These are phyloP conservation scores for Malacoctenus gilli DNA, from an alignment of 2,797 vertebrate species.

Conservation along the genomic window DNA sequence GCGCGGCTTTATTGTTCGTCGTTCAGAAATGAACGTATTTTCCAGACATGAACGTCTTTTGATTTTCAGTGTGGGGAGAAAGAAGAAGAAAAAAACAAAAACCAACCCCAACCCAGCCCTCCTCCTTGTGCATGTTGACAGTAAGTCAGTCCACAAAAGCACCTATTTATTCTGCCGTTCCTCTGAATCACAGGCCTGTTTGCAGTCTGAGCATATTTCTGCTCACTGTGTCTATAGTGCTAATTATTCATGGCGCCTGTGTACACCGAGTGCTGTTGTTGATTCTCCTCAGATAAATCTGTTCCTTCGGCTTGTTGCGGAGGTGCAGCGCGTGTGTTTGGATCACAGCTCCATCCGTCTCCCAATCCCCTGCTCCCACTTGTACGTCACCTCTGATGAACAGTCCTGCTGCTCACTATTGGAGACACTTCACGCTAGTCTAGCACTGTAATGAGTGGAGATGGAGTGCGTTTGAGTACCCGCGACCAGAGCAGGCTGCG, in stretches of 20 bases:
- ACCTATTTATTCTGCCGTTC: constrained; percentile 51
- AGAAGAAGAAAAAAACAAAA: too few species aligned
- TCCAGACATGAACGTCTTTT: constrained; percentile 32
- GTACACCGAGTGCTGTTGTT: constrained; percentile 47
- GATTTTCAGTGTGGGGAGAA: constrained; percentile 9
- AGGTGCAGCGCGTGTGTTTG: constrained; percentile 56
- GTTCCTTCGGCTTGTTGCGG: constrained; percentile 58
- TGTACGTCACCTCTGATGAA: constrained; percentile 74
- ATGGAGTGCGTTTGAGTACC: constrained; percentile 70
- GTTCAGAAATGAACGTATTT: constrained; percentile 15
- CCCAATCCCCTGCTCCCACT: constrained; percentile 71
- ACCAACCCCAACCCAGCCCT: too few species aligned
- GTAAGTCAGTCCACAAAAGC: constrained; percentile 38
- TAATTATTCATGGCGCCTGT: constrained; percentile 73
- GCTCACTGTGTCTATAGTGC: constrained; percentile 62
- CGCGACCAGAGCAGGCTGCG: constrained; percentile 59
- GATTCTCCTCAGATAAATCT: constrained; percentile 67
- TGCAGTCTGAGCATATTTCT: constrained; percentile 56
- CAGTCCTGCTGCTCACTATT: constrained; percentile 71
- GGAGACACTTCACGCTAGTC: constrained; percentile 71
- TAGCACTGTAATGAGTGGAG: constrained; percentile 70
- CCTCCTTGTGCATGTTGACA: constrained; percentile 20
- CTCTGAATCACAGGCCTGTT: constrained; percentile 51
- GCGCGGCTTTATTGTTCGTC: constrained; percentile 24
- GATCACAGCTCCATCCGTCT: constrained; percentile 72